Base-by-base conservation (phyloP, 2,888 invertebrate genomes). In the Gortyna flavago region DNA sequence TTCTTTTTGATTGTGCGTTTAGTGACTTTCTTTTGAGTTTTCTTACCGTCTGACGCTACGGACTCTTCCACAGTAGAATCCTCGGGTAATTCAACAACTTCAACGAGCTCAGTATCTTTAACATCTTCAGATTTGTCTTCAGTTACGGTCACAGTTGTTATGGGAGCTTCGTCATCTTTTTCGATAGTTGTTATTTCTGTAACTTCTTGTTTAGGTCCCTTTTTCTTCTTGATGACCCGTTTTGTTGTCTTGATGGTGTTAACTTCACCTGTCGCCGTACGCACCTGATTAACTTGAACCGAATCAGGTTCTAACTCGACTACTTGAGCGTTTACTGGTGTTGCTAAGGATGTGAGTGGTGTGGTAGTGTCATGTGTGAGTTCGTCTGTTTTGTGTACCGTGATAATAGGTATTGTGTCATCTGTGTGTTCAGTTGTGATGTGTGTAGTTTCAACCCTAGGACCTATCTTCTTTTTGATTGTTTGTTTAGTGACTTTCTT, bases 161-260 rank as follows among this genome's bases (percentile, higher is more conserved):
- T 44, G 4, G 44, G 44, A 13, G 4, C 44, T 44, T 44, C 13
- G 13, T 13, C 44, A 13, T 44, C 13, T 44, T 44, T 44, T 44
- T 44, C 44, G 13, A 44, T 13, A 13, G 13, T 44, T 44, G 44
- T 44, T 13, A 44, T 13, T 44, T 44, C 44, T 4, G 44, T 44
- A 0, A 44, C 13, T 44, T 44, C 44, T 41, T 41, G 41, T 41
- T 2, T 41, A 11, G 41, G 41, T 41, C 41, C 41, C 41, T 41
- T 41, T 2, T 41, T 41, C 11, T 41, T 41, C 2, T 41, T 70
- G 89, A 91, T 35, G 83, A 91, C 85, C 4, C 83, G 82, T 68
- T 92, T 93, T 0, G 89, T 87, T 0, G 85, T 88, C 21, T 91
- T 91, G 13, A 92, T 89, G 13, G 89, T 90, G 72, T 93, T 93